Base-by-base conservation (phyloP, 2,113 vertebrate genomes). In the Drymodes brunneopygia region DNA sequence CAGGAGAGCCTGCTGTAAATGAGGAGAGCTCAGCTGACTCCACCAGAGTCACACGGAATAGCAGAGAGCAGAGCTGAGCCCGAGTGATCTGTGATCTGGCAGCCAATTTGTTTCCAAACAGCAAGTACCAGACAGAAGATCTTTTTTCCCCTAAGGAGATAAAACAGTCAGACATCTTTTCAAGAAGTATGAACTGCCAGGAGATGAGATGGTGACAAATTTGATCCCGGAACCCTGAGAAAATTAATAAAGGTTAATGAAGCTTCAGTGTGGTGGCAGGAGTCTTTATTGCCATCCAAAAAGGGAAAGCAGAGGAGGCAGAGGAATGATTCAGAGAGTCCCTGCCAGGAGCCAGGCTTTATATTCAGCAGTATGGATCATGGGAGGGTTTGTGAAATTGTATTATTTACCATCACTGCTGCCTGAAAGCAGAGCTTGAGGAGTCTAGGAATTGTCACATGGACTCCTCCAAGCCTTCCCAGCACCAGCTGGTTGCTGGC, bases 211-310 rank as follows among this genome's bases (percentile, higher is more conserved):
- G 64, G 82, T 94, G 93, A 96, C 93, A 96, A 96, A 93, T 93
- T 56, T 70, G 75, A 88, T 86, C 90, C 58, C 3, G 0, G 93
- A 95, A 96, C 56, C 56, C 75, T 28, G 64, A 88, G 93, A 95
- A 96, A 95, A 95, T 93, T 94, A 93, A 90, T 94, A 94, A 96
- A 96, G 93, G 94, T 96, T 97, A 97, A 96, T 94, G 93, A 96
- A 93, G 92, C 90, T 96, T 74, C 88, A 86, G 58, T 53, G 56
- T 95, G 73, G 69, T 90, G 72, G 90, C 80, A 86, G 72, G 11
- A 96, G 31, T 90, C 72, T 79, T 92, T 81, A 93, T 22, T 84
- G 75, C 48, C n/a, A 65, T 94, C 82, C 72, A 79, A 94, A 95
- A 96, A 88, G 61, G 88, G 90, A 96, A 96, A 86, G 92, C 82